Base-by-base conservation (phyloP, 2,888 invertebrate genomes). In the Mayetiola destructor region DNA sequence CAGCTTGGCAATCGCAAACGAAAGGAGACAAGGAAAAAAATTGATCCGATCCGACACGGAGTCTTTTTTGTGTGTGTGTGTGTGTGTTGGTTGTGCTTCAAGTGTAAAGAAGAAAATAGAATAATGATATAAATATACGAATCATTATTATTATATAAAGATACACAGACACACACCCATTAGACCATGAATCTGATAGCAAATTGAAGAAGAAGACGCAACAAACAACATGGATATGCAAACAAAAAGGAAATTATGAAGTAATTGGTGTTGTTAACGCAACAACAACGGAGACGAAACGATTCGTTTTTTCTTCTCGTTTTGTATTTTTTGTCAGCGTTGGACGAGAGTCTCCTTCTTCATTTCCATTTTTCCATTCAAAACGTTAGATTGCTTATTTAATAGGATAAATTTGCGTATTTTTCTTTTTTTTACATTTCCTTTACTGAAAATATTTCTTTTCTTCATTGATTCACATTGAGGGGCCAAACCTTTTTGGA, bases 231-330 rank as follows among this genome's bases (percentile, higher is more conserved):
- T 12, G 3, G 14, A 36, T n/a, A 36, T n/a, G 27, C 29, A 48
- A 27, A 48, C 14, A 37, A 37, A 48, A 27, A 27, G 48, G 48
- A 48, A 48, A 48, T 48, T 27, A 48, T 48, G 48, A 48, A 48
- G n/a, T 48, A 48, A 48, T 48, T 48, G 48, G 48, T 48, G 48
- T 48, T 48, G 48, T 48, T 48, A 48, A 16, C 48, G n/a, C 48
- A 48, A 48, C 48, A 48, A 27, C 48, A 27, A 48, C 29, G 48
- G 48, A 48, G 48, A 48, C 48, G n/a, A 37, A 37, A 27, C n/a
- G 12, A 42, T 23, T 42, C 23, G 23, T 3, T 2, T 23, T 48
- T 27, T 14, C n/a, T 48, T 23, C 16, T 27, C 27, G 10, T 27
- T 12, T 39, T 16, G 16, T 14, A 36, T 14, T 36, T 16, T 9